Conservation (phyloP, 2,797 vertebrate species). For the Menidia menidia region DNA sequence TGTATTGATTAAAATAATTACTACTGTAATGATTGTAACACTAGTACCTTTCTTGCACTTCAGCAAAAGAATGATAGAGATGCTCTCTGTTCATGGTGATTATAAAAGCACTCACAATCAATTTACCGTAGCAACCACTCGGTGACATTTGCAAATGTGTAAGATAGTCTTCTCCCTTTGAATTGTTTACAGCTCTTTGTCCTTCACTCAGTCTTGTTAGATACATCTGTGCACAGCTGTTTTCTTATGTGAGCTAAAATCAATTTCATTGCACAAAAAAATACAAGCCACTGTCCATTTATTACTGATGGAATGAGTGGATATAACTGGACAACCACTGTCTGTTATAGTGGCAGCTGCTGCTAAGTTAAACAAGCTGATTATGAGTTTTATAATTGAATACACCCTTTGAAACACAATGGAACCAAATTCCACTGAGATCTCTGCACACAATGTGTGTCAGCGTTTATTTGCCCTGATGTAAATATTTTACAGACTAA, state of each 20-base stretch:
- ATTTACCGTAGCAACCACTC: conserved; percentile 24
- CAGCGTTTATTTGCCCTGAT: conserved; percentile 22
- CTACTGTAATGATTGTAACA: conserved; percentile 4
- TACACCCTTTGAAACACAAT: background rate
- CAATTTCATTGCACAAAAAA: conserved; percentile 2
- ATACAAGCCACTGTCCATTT: conserved; percentile 7
- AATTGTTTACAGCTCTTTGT: conserved; percentile 30
- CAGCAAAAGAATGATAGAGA: background rate
- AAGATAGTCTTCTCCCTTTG: conserved; percentile 26
- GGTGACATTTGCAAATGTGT: conserved; percentile 18
- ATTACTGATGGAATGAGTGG: background rate
- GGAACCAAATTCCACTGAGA: background rate
- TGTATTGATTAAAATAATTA: background rate
- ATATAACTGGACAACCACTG: conserved; percentile 4
- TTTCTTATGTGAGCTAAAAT: conserved; percentile 18
- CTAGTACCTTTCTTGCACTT: background rate
- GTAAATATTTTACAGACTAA: conserved; percentile 34
- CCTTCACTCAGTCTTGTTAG: conserved; percentile 16
- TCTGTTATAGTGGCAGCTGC: background rate
- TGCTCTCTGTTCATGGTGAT: conserved; percentile 16
- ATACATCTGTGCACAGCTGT: conserved; percentile 1
- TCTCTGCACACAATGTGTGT: background rate
- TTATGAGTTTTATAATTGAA: background rate
- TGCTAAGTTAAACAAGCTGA: background rate
- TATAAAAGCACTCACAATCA: conserved; percentile 31